Conservation (phyloP, 2,113 vertebrate species). For the Neopipo cinnamomea region DNA sequence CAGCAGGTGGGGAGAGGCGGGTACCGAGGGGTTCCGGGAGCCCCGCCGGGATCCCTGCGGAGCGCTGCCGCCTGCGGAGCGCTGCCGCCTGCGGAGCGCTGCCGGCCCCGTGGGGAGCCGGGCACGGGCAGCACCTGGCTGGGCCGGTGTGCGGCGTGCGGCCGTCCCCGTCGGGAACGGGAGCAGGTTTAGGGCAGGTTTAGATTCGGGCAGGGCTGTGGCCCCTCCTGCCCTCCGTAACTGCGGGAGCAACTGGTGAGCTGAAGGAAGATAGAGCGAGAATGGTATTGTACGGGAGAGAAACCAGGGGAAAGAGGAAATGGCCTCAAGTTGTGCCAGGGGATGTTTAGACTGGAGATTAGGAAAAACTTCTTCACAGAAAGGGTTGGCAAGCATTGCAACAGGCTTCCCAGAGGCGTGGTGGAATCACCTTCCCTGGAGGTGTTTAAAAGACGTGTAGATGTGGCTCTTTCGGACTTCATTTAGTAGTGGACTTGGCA, state of each 20-base stretch:
- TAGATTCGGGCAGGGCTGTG: neutral
- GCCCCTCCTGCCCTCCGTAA: neutral
- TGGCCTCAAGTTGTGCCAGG: rapidly evolving
- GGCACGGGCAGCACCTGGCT: no score
- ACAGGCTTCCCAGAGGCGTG: neutral
- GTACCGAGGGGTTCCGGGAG: no score
- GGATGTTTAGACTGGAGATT: neutral
- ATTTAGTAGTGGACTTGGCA: neutral
- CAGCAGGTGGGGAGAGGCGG: neutral
- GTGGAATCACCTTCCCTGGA: neutral
- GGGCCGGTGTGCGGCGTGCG: rapidly evolving
- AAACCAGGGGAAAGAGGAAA: neutral
- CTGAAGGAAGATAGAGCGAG: neutral
- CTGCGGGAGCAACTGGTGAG: neutral
- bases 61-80: neutral
- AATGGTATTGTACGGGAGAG: rapidly evolving
- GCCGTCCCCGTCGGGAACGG: rapidly evolving
- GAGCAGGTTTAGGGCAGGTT: neutral
- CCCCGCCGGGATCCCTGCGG: neutral
- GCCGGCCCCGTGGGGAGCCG: neutral
- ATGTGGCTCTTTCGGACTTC: no score
- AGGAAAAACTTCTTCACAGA: neutral
- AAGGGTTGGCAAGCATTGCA: neutral
- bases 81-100: no score
- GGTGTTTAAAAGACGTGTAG: neutral